phyloP scores from a whole-genome alignment of 1,140 invertebrate genomes.

The Zaprionus capensis region DNA sequence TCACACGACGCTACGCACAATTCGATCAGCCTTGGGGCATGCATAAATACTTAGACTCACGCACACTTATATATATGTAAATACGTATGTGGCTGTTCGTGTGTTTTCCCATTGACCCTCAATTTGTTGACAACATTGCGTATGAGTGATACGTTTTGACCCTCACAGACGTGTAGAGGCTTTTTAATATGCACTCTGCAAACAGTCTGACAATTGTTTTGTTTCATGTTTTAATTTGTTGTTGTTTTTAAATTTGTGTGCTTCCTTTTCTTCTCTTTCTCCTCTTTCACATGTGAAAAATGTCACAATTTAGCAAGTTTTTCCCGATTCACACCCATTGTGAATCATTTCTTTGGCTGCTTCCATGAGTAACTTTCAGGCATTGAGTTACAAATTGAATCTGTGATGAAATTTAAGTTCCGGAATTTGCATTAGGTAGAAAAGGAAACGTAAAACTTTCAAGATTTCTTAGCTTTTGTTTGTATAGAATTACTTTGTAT shows the following conservation, averaged over 20 bases:
- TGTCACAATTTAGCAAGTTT: conserved; percentile 1
- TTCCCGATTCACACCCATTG: neutral
- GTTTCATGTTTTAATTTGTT: conserved; percentile 13
- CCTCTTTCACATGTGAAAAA: neutral
- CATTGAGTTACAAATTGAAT: neutral
- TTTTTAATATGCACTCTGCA: conserved; percentile 32
- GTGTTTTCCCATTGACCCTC: conserved; percentile 46
- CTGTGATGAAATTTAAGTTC: conserved; percentile 1
- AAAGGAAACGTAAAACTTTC: neutral
- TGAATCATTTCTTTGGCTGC: neutral
- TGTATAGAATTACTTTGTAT: neutral
- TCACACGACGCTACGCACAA: neutral
- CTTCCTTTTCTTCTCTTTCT: neutral
- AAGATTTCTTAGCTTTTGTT: neutral
- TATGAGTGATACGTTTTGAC: conserved; percentile 36
- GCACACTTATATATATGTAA: conserved; percentile 2
- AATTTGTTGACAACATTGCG: conserved; percentile 51
- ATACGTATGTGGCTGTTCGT: neutral
- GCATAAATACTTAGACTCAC: neutral
- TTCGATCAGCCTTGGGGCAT: conserved; percentile 20
- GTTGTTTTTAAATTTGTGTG: neutral
- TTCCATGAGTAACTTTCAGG: neutral
- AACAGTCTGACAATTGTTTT: conserved; percentile 9
- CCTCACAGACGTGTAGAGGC: conserved; percentile 18
- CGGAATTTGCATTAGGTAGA: neutral